Percentiles rank a stretch among this genome's conserved stretches.
These are phyloP conservation scores for Typhlichthys subterraneus DNA, from an alignment of 2,797 vertebrate genomes.

Conservation along the genomic window DNA sequence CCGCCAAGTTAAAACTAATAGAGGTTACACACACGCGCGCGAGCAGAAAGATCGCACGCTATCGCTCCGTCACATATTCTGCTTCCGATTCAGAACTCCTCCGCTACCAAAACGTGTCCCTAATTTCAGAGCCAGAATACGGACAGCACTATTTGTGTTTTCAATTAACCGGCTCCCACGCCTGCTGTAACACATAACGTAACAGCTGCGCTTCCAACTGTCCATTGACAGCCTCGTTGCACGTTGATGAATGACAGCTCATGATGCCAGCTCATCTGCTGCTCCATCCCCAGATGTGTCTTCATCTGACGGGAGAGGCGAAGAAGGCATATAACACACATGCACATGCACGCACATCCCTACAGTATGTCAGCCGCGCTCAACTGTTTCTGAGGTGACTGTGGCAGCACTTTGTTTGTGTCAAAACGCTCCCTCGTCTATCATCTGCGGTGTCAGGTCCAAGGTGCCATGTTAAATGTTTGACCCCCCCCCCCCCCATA, in stretches of 20 bases:
- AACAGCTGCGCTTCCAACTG: too few species aligned
- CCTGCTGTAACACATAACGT: too few species aligned
- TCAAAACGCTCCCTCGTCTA: slow-evolving; percentile 39
- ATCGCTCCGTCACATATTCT: slow-evolving; percentile 7
- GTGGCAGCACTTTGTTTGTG: slow-evolving; percentile 51
- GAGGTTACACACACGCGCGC: slow-evolving; percentile 28
- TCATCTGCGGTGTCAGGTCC: slow-evolving; percentile 51
- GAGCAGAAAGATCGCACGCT: slow-evolving; percentile 10
- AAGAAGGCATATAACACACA: slow-evolving; percentile 30
- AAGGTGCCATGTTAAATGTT: slow-evolving; percentile 2
- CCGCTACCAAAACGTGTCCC: neutral
- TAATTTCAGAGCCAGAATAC: neutral
- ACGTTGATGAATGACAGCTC: slow-evolving; percentile 36
- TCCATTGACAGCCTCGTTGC: slow-evolving; percentile 44
- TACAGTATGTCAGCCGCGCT: slow-evolving; percentile 50
- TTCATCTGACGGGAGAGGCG: slow-evolving; percentile 52
- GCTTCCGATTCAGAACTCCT: neutral
- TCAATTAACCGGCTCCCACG: too few species aligned
- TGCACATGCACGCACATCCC: slow-evolving; percentile 24
- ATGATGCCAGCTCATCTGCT: slow-evolving; percentile 24
- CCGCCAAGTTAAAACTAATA: slow-evolving; percentile 54
- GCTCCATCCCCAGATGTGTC: slow-evolving; percentile 41
- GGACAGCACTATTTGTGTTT: neutral
- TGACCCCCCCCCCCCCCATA: slow-evolving; percentile 18
- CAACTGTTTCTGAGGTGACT: slow-evolving; percentile 34